Evolutionary conservation across 2,113 vertebrate species (phyloP).

Genomic region (Gavialis gangeticus): DNA sequence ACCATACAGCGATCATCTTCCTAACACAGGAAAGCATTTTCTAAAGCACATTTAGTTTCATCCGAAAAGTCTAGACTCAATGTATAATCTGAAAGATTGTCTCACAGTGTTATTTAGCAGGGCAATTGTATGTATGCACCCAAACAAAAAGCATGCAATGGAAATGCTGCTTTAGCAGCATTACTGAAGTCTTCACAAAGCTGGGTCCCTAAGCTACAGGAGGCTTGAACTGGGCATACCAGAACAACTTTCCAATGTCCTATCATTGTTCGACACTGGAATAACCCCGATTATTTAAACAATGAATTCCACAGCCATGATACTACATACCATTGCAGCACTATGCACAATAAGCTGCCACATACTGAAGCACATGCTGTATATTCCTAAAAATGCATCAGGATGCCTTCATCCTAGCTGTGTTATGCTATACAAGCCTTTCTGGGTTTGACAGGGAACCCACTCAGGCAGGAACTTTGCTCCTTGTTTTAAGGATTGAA

Average conservation of each 20-base stretch:
- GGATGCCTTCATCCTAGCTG: not conserved
- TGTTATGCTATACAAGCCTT: not conserved
- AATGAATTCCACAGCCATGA: not conserved
- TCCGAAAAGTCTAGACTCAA: not conserved
- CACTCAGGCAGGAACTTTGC: not conserved
- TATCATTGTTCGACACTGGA: not conserved
- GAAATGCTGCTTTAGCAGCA: not conserved
- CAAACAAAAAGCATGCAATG: not conserved
- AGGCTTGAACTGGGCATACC: not conserved
- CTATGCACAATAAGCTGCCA: not conserved
- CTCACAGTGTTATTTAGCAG: not conserved
- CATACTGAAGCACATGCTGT: not conserved
- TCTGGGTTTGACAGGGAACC: not conserved
- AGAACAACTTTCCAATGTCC: not conserved
- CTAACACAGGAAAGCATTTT: conserved; percentile 33
- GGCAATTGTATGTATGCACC: not conserved
- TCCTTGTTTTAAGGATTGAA: not conserved
- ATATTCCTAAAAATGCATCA: not conserved
- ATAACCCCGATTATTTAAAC: not conserved
- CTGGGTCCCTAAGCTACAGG: not conserved
- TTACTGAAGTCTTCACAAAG: not conserved
- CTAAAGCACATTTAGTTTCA: conserved; percentile 30
- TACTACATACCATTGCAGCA: not conserved
- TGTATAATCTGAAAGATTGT: not conserved
- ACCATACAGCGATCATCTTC: conserved; percentile 46